These are phyloP conservation scores for Caenorhabditis tropicalis DNA, from an alignment of 1,140 invertebrate genomes.

Conservation along the genomic window DNA sequence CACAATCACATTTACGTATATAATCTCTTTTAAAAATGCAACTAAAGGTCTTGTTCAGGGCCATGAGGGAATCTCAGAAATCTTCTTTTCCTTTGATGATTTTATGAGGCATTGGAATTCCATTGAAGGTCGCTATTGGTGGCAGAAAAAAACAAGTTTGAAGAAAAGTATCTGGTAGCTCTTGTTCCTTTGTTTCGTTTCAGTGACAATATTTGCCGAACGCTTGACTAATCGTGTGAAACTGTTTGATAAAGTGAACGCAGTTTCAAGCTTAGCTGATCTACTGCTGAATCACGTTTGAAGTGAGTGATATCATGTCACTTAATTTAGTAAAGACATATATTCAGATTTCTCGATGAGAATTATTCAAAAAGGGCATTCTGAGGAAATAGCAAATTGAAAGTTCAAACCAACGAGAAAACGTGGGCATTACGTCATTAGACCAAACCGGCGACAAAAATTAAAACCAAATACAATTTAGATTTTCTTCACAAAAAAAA, in stretches of 20 bases:
- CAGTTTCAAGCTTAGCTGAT: no score
- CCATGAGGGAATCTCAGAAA: background rate
- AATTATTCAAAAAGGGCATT: no score
- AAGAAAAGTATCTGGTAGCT: background rate
- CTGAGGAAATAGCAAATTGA: no score
- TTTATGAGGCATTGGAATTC: slow-evolving; percentile 9
- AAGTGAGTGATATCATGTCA: no score
- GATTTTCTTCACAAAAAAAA: no score
- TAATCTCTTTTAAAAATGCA: background rate
- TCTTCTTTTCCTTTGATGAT: slow-evolving; percentile 10
- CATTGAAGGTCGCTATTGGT: background rate
- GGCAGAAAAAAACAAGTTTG: background rate
- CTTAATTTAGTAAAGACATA: no score
- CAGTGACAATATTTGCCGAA: background rate
- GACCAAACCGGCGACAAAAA: no score
- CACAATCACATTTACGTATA: background rate
- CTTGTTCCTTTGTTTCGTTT: background rate
- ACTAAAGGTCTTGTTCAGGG: background rate
- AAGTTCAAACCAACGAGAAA: no score
- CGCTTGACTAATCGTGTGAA: background rate
- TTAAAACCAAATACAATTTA: no score
- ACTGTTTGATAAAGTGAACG: background rate
- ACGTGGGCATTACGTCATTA: no score
- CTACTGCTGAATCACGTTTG: no score
- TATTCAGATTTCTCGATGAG: no score